Evolutionary conservation across 2,888 invertebrate genomes (phyloP).

Genomic region (Caenorhabditis becei): DNA sequence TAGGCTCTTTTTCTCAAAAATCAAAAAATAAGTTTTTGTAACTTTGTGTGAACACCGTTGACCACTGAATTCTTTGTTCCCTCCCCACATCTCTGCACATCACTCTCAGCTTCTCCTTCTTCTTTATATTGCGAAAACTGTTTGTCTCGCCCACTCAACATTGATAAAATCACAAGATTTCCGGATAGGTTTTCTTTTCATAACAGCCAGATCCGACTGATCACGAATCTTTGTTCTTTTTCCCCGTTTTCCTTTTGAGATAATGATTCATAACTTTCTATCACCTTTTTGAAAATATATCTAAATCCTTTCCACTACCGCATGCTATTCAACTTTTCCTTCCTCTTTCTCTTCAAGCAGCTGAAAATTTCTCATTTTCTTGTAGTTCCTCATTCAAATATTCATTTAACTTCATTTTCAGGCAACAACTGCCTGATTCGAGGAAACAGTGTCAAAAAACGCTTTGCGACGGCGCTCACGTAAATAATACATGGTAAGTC

Average conservation of each 20-base stretch:
- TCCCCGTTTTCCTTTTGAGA: neutral
- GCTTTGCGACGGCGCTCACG: neutral
- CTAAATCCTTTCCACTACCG: neutral
- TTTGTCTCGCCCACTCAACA: no score
- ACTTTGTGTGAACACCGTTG: neutral
- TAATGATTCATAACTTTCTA: neutral
- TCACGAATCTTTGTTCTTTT: conserved; percentile 1
- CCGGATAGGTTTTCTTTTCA: no score
- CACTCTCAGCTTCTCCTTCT: neutral
- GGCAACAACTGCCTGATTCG: neutral
- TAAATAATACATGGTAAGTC: conserved; percentile 12
- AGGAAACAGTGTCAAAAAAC: conserved; percentile 8
- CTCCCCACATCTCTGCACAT: neutral
- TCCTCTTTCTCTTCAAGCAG: neutral
- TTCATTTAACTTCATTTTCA: no score
- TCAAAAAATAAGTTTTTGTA: neutral
- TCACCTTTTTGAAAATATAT: neutral
- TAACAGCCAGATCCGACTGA: neutral
- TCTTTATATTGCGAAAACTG: no score
- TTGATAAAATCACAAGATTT: no score
- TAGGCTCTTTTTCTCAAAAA: neutral
- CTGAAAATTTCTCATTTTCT: no score
- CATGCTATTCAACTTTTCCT: neutral
- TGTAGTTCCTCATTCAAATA: conserved; percentile 14
- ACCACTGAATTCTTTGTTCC: neutral